phyloP scores from a whole-genome alignment of 2,888 invertebrate genomes.

The Scaeva pyrastri region DNA sequence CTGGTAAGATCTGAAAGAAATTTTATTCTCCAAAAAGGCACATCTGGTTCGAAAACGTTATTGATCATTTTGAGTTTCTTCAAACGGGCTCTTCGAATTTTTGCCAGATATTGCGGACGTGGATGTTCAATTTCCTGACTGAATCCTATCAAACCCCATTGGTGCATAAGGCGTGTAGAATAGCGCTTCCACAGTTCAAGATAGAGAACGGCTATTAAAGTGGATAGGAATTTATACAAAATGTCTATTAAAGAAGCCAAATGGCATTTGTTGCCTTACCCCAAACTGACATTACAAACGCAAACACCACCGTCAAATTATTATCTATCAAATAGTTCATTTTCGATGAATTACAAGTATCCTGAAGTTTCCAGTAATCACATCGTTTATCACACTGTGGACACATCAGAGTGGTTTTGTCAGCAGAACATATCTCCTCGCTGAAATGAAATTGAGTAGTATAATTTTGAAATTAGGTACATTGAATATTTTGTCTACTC shows the following conservation, averaged over 20 bases:
- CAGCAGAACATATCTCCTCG: slow-evolving; percentile 86
- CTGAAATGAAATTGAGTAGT: slow-evolving; percentile 78
- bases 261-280: slow-evolving; percentile 83
- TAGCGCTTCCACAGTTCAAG: slow-evolving; percentile 93
- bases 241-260: slow-evolving; percentile 33
- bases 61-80: slow-evolving; percentile 86
- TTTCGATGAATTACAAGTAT: slow-evolving; percentile 89
- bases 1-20: slow-evolving; percentile 89
- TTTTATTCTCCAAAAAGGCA: slow-evolving; percentile 91
- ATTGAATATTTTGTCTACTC: background rate
- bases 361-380: slow-evolving; percentile 89
- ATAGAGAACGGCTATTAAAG: slow-evolving; percentile 87
- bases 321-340: slow-evolving; percentile 93
- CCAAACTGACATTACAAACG: slow-evolving; percentile 93
- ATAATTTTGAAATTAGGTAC: background rate
- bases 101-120: slow-evolving; percentile 89
- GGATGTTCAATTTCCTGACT: slow-evolving; percentile 91
- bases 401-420: slow-evolving; percentile 89
- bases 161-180: slow-evolving; percentile 90
- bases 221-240: background rate
- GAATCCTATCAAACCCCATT: slow-evolving; percentile 92
- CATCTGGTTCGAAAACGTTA: slow-evolving; percentile 88
- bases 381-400: slow-evolving; percentile 91
- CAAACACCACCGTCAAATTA: slow-evolving; percentile 90
- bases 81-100: slow-evolving; percentile 85